phyloP scores from a whole-genome alignment of 2,888 invertebrate genomes.

The Dendrolimus pini region DNA sequence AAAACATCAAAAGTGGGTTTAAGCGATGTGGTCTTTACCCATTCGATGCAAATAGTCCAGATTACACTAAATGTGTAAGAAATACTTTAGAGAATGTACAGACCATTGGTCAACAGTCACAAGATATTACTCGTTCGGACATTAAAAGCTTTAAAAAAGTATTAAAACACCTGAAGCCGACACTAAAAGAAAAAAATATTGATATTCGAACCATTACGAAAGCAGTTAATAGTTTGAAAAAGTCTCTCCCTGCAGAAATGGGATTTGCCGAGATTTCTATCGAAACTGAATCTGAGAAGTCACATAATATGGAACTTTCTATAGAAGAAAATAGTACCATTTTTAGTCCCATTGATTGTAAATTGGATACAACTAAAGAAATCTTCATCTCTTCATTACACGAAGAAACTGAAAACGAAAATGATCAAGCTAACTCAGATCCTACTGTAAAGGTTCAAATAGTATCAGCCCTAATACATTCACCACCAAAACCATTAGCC shows the following conservation, averaged over 20 bases:
- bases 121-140: too few species aligned
- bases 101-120: too few species aligned
- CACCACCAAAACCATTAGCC: too few species aligned
- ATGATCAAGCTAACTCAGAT: constrained; percentile 10
- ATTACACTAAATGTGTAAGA: constrained; percentile 16
- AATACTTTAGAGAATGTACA: constrained; percentile 11
- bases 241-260: too few species aligned
- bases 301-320: background rate
- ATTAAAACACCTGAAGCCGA: too few species aligned
- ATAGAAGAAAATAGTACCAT: background rate
- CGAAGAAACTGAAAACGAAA: constrained; percentile 8
- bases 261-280: too few species aligned
- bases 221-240: too few species aligned
- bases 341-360: constrained; percentile 2
- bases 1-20: constrained; percentile 17
- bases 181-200: too few species aligned
- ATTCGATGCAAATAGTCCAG: constrained; percentile 14
- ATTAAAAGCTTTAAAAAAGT: too few species aligned
- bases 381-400: constrained; percentile 4
- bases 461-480: constrained; percentile 6
- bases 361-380: constrained; percentile 5
- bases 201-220: too few species aligned
- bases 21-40: constrained; percentile 18
- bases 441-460: constrained; percentile 12
- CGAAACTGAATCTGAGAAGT: too few species aligned